Base-by-base conservation (phyloP, 2,797 vertebrate genomes). In the Benthosema pterotum region DNA sequence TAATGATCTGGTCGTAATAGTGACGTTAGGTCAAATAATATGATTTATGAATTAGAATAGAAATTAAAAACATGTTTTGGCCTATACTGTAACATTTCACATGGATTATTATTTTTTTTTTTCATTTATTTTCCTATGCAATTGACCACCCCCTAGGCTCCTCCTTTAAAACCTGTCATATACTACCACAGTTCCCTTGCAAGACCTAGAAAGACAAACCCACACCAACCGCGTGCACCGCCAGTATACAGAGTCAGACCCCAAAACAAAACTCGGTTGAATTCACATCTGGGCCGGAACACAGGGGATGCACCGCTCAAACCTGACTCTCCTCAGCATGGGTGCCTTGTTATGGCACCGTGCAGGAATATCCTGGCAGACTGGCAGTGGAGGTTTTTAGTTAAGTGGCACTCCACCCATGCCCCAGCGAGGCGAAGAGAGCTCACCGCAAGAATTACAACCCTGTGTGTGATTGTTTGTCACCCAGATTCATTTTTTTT, bases 361-460 rank as follows among this genome's bases (percentile, higher is more conserved):
- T 63, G 78, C 68, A 57, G 77, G 72, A n/a, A 75, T 78, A 72
- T 56, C 60, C 67, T 73, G 68, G 67, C 79, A 80, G 54, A 58
- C 67, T 73, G 68, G 67, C 79, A 80, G 54, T 71, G 71, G 58
- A 11, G 32, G 32, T 38, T 76, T 82, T 71, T 46, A 69, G 72
- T 68, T 38, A 75, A 85, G 83, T 72, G 75, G 79, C 70, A 74
- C 89, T 84, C 89, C 91, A 89, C 89, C 90, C 90, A 84, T 61
- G 68, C 70, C 82, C 80, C 86, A 78, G 32, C 75, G 81, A 72
- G 84, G 74, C 61, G 61, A 70, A 77, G 61, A 69, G 82, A 71
- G 67, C 52, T 57, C 18, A 47, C 82, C 88, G n/a, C 82, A 78
- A 83, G 81, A 87, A 87, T 88, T 80, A 77, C 81, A 86, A 64